phyloP scores from a whole-genome alignment of 2,888 invertebrate species.

The Arge pagana region DNA sequence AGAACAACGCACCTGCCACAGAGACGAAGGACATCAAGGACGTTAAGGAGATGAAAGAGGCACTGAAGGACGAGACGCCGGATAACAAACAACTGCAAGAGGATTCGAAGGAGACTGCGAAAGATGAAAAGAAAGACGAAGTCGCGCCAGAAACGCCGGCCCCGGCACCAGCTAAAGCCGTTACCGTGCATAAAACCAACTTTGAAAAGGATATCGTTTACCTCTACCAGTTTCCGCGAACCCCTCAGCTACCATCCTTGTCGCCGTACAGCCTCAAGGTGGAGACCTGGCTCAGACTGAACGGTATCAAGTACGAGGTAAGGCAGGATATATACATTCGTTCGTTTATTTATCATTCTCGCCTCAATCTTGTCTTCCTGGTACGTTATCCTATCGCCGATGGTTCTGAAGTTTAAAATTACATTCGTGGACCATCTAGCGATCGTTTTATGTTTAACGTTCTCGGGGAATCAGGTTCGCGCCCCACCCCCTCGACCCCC shows the following conservation, averaged over 20 bases:
- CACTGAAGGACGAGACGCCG: slow-evolving; percentile 55
- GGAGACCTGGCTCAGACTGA: slow-evolving; percentile 92
- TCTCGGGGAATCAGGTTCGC: slow-evolving; percentile 31
- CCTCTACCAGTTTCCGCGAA: slow-evolving; percentile 91
- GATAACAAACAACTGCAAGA: slow-evolving; percentile 52
- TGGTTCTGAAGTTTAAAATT: neutral
- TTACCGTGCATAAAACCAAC: slow-evolving; percentile 82
- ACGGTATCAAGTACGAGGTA: slow-evolving; percentile 93
- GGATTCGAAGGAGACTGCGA: slow-evolving; percentile 43
- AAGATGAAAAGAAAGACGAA: slow-evolving; percentile 49
- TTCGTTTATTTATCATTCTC: slow-evolving; percentile 9
- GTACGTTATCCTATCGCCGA: neutral
- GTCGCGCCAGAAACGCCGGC: slow-evolving; percentile 60
- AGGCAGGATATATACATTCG: slow-evolving; percentile 48
- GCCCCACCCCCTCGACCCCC: slow-evolving; percentile 28
- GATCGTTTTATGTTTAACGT: neutral
- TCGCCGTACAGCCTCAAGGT: slow-evolving; percentile 95
- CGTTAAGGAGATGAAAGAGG: slow-evolving; percentile 64
- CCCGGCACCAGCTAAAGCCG: slow-evolving; percentile 70
- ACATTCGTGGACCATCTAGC: neutral
- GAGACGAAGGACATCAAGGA: slow-evolving; percentile 66
- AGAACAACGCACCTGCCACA: slow-evolving; percentile 70
- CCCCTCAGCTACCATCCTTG: slow-evolving; percentile 85
- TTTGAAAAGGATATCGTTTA: slow-evolving; percentile 93
- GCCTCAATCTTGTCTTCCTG: slow-evolving; percentile 1